Evolutionary conservation across 1,140 invertebrate species (phyloP), one percentile per base, ranked within the genome.

Genomic region (Phenacoccus solenopsis): DNA sequence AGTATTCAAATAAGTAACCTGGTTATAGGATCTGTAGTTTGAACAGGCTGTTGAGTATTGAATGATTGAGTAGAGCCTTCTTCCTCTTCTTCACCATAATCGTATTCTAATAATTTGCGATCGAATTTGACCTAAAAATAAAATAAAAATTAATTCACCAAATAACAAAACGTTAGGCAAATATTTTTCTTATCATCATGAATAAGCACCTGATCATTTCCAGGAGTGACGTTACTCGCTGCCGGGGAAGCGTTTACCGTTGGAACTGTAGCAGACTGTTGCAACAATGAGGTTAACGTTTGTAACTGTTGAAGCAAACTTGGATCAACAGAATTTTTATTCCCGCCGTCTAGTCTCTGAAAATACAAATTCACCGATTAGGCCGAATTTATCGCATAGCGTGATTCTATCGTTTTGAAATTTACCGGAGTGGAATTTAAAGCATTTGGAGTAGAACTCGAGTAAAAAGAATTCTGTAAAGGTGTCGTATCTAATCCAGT

Each of bases 61-160:
- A n/a, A n/a, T 4, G 59, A 24, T 64, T 24, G 25, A 10, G 59
- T 25, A 24, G 59, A 3, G 9, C 59, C 80, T 68, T 91, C 90
- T 28, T 92, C 90, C 73, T 90, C 89, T 76, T 89, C 89, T 73
- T 90, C 88, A 0, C 87, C 88, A 79, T 92, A 92, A 78, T 92
- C 90, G 81, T 90, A 92, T 76, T 92, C 90, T 24, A 93, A 78
- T 0, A 93, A 76, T 77, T 92, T 90, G 77, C 88, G 89, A 76
- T 86, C 86, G 77, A 89, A 88, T 73, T 86, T 86, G 1, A 87
- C 82, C 75, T 78, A 70, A 3, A 71, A 71, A 72, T 73, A 69
- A 56, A 68, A 25, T n/a, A 27, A 56, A 3, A 7, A 68, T 16
- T 67, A 30, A 30, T 89, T 9, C 90, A 91, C 32, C 28, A 21